A percentile compares a stretch with the other conserved stretches of the same genome.
Evolutionary conservation across 1,140 invertebrate genomes (phyloP).

Genomic region (Solenopsis fugax): DNA sequence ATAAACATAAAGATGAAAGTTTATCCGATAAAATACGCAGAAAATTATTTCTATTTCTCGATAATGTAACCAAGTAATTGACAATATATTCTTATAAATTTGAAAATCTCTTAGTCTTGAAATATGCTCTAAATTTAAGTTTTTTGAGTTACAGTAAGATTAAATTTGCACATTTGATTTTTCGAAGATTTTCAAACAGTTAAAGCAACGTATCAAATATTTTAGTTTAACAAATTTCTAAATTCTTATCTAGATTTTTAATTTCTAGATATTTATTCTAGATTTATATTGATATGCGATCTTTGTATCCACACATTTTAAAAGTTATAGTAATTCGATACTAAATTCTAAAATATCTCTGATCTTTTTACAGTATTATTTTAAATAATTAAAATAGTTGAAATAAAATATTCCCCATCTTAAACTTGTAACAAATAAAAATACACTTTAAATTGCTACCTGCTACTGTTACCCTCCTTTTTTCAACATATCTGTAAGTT

Average conservation of each 20-base stretch:
- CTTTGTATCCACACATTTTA: slow-evolving; percentile 20
- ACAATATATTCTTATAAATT: slow-evolving; percentile 14
- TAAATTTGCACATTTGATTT: not conserved
- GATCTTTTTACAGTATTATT: not conserved
- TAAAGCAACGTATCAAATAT: not conserved
- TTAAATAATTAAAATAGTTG: slow-evolving; percentile 38
- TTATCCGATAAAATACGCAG: not conserved
- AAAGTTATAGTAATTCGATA: not conserved
- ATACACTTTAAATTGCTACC: slow-evolving; percentile 40
- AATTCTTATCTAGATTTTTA: not conserved
- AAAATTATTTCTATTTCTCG: slow-evolving; percentile 25
- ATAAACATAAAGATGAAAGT: slow-evolving; percentile 10
- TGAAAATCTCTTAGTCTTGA: not conserved
- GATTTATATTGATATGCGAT: not conserved
- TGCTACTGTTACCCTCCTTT: slow-evolving; percentile 55
- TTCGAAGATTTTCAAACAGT: not conserved
- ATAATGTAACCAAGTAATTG: slow-evolving; percentile 28
- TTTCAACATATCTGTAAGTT: slow-evolving; percentile 49
- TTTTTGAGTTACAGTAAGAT: not conserved
- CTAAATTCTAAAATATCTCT: slow-evolving; percentile 24
- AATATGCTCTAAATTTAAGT: slow-evolving; percentile 9
- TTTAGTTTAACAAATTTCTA: slow-evolving; percentile 22
- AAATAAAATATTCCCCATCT: slow-evolving; percentile 32
- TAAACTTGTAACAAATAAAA: slow-evolving; percentile 24
- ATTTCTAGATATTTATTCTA: slow-evolving; percentile 2